These are phyloP conservation scores for Poliocrania exsul DNA, from an alignment of 2,797 vertebrate genomes.

Conservation along the genomic window DNA sequence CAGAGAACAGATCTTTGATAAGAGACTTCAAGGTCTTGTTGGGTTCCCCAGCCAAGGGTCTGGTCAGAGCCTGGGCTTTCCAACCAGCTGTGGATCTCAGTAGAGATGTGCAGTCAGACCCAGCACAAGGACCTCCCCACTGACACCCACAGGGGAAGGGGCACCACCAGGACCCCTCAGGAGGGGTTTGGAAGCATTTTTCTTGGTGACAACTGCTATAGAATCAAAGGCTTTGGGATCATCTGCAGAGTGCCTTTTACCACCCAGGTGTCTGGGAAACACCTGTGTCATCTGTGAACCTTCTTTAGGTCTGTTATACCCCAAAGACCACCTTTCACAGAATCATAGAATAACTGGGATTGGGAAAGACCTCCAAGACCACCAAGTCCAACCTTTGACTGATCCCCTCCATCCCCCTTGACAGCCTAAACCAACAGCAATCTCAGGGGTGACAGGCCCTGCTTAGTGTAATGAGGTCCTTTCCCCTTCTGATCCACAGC, in stretches of 20 bases:
- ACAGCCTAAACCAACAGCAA: not conserved
- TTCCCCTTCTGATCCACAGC: not conserved
- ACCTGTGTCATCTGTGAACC: not conserved
- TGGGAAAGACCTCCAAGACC: not conserved
- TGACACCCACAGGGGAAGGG: not conserved
- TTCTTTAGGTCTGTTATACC: not conserved
- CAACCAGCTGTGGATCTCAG: not conserved
- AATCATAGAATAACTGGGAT: fast-evolving
- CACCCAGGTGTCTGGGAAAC: not conserved
- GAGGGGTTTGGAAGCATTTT: not conserved
- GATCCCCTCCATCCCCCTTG: not conserved
- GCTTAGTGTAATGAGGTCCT: fast-evolving
- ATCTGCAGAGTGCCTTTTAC: not conserved
- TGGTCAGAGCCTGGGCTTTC: not conserved
- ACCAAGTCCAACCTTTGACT: not conserved
- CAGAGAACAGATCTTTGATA: too few species aligned
- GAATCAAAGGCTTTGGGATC: not conserved
- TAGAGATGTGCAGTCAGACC: not conserved
- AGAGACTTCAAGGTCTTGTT: not conserved
- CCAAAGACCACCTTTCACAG: not conserved
- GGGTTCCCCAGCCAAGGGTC: not conserved
- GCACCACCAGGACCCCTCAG: fast-evolving
- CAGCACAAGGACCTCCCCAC: not conserved
- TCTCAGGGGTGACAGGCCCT: not conserved
- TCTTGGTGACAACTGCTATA: not conserved